phyloP scores from a whole-genome alignment of 2,113 vertebrate species.

The Scytalopus superciliaris region DNA sequence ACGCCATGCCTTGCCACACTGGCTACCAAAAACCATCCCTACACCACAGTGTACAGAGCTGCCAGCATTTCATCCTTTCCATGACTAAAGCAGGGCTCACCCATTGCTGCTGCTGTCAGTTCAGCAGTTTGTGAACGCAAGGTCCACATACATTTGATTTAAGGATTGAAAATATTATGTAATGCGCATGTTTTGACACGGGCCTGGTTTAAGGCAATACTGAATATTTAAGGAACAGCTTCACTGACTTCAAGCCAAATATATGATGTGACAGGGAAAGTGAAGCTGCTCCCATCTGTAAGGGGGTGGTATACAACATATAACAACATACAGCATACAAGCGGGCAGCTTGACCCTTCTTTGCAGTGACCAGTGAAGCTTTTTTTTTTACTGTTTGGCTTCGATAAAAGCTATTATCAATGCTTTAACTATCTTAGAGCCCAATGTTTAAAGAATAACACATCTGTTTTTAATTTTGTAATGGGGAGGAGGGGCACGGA shows the following conservation, averaged over 20 bases:
- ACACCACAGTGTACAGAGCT: accelerated
- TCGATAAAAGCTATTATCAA: not conserved
- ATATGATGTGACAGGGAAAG: conserved; percentile 45
- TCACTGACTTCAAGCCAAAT: not conserved
- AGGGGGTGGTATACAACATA: not conserved
- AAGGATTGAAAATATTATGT: conserved; percentile 4
- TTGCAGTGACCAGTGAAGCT: not conserved
- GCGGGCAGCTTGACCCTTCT: not conserved
- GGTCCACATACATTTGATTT: not conserved
- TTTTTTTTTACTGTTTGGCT: not conserved
- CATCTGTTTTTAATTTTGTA: not conserved
- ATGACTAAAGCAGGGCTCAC: not conserved
- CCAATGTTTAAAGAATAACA: not conserved
- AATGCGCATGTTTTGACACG: not conserved
- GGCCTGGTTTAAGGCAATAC: conserved; percentile 42
- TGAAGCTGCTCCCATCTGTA: not conserved
- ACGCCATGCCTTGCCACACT: accelerated
- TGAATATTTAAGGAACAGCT: conserved; percentile 30
- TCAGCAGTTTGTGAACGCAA: accelerated
- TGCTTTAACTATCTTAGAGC: not conserved
- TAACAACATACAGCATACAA: not conserved
- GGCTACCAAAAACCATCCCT: not conserved
- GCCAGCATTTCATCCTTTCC: not conserved
- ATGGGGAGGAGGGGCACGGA: accelerated
- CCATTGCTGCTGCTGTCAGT: not conserved